phyloP scores from a whole-genome alignment of 53 echinoderm and acorn worm genomes.

The Crossaster papposus region DNA sequence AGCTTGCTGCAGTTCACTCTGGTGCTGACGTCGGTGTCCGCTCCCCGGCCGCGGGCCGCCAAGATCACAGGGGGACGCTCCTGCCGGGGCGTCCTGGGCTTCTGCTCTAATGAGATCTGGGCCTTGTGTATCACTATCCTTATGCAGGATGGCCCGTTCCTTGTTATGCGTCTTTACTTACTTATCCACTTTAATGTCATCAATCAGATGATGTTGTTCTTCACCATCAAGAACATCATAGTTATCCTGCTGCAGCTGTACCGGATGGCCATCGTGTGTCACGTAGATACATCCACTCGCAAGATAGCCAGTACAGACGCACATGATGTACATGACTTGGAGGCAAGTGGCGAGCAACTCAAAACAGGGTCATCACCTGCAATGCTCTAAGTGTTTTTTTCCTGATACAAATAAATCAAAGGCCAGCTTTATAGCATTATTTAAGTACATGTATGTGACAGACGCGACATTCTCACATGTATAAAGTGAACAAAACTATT shows the following conservation, averaged over 20 bases:
- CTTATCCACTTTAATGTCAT: constrained; percentile 68
- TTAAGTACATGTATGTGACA: no score
- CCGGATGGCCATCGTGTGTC: constrained; percentile 73
- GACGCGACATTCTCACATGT: no score
- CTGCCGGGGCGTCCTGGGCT: constrained; percentile 49
- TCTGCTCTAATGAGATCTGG: constrained; percentile 92
- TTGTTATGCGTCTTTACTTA: constrained; percentile 85
- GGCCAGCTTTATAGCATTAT: background rate
- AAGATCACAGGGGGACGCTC: background rate
- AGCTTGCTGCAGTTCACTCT: constrained; percentile 90
- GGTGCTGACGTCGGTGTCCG: constrained; percentile 83
- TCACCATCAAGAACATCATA: constrained; percentile 83
- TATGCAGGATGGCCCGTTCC: constrained; percentile 93
- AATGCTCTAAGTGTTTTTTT: background rate
- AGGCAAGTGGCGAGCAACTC: background rate
- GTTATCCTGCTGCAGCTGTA: constrained; percentile 80
- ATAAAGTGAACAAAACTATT: no score
- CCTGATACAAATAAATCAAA: background rate
- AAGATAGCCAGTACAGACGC: no score
- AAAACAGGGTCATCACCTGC: background rate
- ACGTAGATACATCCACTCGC: constrained; percentile 8
- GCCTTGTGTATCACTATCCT: constrained; percentile 75
- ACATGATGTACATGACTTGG: no score
- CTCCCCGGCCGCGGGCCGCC: constrained; percentile 38
- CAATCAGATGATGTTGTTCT: constrained; percentile 96